Conservation (phyloP, 1,140 invertebrate species). For the Ectropis grisescens region DNA sequence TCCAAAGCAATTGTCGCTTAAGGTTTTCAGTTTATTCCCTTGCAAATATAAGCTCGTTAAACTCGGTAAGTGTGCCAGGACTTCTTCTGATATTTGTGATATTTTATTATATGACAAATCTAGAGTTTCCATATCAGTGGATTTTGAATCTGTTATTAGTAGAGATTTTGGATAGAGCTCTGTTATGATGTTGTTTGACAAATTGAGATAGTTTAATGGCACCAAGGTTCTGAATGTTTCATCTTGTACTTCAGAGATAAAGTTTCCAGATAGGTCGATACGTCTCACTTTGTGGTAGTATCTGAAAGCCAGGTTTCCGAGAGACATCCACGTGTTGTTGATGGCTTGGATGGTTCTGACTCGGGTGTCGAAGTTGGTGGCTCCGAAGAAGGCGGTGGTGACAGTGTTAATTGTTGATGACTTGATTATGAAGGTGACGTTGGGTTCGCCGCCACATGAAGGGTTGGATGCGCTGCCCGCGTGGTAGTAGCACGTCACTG, state of each 20-base stretch:
- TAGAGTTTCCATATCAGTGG: conserved; percentile 12
- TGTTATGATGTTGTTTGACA: conserved; percentile 33
- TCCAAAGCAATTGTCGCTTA: conserved; percentile 26
- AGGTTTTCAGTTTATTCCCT: conserved; percentile 21
- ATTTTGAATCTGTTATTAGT: conserved; percentile 12
- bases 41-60: conserved; percentile 24
- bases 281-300: conserved; percentile 26
- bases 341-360: conserved; percentile 26
- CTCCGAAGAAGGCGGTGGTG: conserved; percentile 30
- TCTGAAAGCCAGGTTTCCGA: conserved; percentile 22
- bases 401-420: conserved; percentile 16
- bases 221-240: conserved; percentile 24
- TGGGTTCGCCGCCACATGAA: conserved; percentile 14
- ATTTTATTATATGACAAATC: conserved; percentile 27
- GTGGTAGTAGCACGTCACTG: conserved; percentile 21
- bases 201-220: conserved; percentile 23
- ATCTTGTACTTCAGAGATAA: conserved; percentile 23
- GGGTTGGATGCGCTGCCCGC: conserved; percentile 19
- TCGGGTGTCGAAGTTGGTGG: conserved; percentile 44
- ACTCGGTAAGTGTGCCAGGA: conserved; percentile 10
- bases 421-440: conserved; percentile 32
- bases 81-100: conserved; percentile 13
- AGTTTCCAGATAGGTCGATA: conserved; percentile 31
- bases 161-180: conserved; percentile 19
- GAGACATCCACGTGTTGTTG: conserved; percentile 23